Base-by-base conservation (phyloP, 2,888 invertebrate genomes). In the Leptopilina myrica region DNA sequence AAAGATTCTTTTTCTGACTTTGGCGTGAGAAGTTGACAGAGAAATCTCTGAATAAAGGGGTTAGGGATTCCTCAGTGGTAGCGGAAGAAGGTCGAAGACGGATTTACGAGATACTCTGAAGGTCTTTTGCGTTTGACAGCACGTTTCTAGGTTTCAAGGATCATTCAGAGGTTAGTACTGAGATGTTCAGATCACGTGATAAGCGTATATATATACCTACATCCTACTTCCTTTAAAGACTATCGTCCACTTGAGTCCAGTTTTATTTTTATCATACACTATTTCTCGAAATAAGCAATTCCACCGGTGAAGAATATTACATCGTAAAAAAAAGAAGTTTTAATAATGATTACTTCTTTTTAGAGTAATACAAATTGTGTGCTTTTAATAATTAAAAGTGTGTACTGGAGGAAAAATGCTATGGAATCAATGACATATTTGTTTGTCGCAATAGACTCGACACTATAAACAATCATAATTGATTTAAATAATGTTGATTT, bases 61-160 rank as follows among this genome's bases (percentile, higher is more conserved):
- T 56, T 56, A 73, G 73, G 73, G 56, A 73, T 73, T 73, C 56
- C 73, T 26, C 33, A 73, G 56, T 56, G 49, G 73, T 73, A 53
- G 73, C 73, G 75, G 65, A 65, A 56, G 78, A 15, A 75, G 79
- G 79, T 82, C 82, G 80, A 80, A 80, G 82, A 80, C 77, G 79
- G 79, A 80, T 82, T 80, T 80, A 78, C 79, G 77, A 76, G 79
- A 62, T 59, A 62, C 77, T 78, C 62, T 62, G 62, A 46, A 69
- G 69, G 77, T 81, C 78, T 77, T 80, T 80, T 67, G 80, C 79
- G 81, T 79, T 76, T 78, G 76, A 78, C 79, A 79, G 64, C 69
- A 62, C 76, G 73, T 65, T 69, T 64, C 78, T 73, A 53, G 78
- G 75, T 76, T 76, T 49, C 77, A 62, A 76, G 78, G 76, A 77